These are phyloP conservation scores for Polydrusus pterygomalis DNA, from an alignment of 2,888 invertebrate genomes.

Conservation along the genomic window DNA sequence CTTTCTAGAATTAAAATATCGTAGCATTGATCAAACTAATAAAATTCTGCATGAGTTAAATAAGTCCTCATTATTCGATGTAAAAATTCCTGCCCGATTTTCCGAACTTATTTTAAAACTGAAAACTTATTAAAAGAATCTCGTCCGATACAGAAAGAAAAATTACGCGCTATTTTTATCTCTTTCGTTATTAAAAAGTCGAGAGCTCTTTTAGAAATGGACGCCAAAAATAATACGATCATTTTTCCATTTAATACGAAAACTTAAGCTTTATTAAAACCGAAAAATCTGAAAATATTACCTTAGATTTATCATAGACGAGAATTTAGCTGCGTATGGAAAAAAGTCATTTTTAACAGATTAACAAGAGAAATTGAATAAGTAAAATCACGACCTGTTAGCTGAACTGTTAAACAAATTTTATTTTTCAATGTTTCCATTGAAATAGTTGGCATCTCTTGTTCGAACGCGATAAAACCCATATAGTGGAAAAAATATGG, in stretches of 20 bases:
- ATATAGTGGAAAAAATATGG: neutral
- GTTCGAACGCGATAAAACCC: neutral
- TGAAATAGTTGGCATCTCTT: neutral
- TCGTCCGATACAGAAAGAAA: slow-evolving; percentile 2
- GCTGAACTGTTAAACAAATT: neutral
- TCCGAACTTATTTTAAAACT: slow-evolving; percentile 5
- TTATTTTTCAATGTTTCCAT: slow-evolving; percentile 4
- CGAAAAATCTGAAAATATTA: slow-evolving; percentile 4
- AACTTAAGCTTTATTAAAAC: slow-evolving; percentile 4
- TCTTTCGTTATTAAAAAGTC: slow-evolving; percentile 19
- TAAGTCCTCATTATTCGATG: slow-evolving; percentile 2
- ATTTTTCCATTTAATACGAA: slow-evolving; percentile 9
- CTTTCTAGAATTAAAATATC: no score
- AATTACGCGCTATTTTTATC: slow-evolving; percentile 4
- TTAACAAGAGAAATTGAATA: no score
- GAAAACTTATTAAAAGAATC: slow-evolving; percentile 7
- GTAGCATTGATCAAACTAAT: no score
- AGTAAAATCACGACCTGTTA: no score
- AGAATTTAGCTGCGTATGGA: neutral
- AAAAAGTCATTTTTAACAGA: no score
- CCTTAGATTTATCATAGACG: neutral
- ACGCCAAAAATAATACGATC: neutral
- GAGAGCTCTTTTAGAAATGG: slow-evolving; percentile 15
- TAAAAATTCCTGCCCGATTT: neutral
- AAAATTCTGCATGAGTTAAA: neutral